Evolutionary conservation across 2,888 invertebrate species (phyloP), one percentile per base, ranked within the genome.

Genomic region (Elmis aenea): DNA sequence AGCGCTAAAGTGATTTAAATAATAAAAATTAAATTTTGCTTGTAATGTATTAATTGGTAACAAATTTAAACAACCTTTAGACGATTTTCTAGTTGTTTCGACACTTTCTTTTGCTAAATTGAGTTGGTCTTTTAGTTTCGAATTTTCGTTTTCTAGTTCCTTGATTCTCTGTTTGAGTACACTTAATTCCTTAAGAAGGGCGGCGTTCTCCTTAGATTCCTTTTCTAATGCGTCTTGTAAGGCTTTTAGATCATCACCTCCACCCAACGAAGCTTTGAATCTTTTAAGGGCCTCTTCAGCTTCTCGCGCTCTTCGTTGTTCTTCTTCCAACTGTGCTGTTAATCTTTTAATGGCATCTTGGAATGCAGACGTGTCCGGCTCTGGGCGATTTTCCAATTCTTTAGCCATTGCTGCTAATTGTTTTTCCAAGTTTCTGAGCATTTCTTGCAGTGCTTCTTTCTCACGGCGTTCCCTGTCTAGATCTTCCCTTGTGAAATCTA

Each of bases 401-500:
- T 16, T 9, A 4, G 22, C 23, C 20, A 23, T 29, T 1, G 12
- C 35, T 3, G 36, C 33, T 34, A 55, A 46, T 3, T 51, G 32
- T 10, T 46, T 25, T 5, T 26, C 38, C 2, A 54, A 26, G 32
- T 62, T 54, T 22, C 51, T 51, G 12, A 59, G 50, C 21, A 52
- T 48, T n/a, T 52, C 43, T 31, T 55, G 49, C 21, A 63, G 37
- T 9, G 51, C 50, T 23, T 56, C 52, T 33, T 53, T 59, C 28
- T 63, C 62, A 35, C 50, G 54, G 13, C 43, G 38, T 6, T 54
- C 55, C 32, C 50, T 51, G 10, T 55, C 52, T 8, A 50, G 14
- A 23, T 46, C 42, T 13, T 29, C 37, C 25, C 41, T 16, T 2
- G 25, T 25, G 9, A 41, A 35, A 16, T 42, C 43, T 2, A 35